These are phyloP conservation scores for Caranx melampygus DNA, from an alignment of 2,113 vertebrate genomes.

Conservation along the genomic window DNA sequence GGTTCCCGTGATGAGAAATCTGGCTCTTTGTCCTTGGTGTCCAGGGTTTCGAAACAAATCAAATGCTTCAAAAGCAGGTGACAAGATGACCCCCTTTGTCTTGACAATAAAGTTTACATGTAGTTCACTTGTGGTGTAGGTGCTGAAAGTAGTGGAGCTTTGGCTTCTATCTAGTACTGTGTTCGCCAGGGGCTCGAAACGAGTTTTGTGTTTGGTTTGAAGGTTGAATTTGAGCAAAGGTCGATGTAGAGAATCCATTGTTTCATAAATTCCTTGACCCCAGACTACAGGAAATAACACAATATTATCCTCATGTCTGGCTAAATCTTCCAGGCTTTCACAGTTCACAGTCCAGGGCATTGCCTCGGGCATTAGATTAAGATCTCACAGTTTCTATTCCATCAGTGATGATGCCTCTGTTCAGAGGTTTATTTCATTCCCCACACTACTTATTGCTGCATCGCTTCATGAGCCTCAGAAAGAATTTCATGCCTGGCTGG, in stretches of 20 bases:
- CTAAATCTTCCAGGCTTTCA: constrained; percentile 16
- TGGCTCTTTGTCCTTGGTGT: constrained; percentile 62
- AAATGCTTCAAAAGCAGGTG: constrained; percentile 18
- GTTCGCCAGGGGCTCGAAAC: constrained; percentile 5
- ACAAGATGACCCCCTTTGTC: constrained; percentile 47
- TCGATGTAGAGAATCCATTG: constrained; percentile 21
- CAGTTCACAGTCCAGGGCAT: constrained; percentile 27
- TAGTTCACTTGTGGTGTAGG: constrained; percentile 15
- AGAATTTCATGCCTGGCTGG: constrained; percentile 45
- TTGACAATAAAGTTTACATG: constrained; percentile 34
- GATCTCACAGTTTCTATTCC: constrained; percentile 40
- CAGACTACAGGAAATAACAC: constrained; percentile 23
- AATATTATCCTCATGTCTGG: constrained; percentile 38
- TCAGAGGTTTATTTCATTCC: constrained; percentile 34
- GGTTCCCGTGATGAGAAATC: constrained; percentile 47
- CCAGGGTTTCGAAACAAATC: constrained; percentile 45
- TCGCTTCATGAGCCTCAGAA: constrained; percentile 6
- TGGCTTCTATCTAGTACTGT: constrained; percentile 24
- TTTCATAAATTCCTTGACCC: constrained; percentile 34
- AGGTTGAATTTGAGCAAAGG: constrained; percentile 21
- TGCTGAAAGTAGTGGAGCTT: constrained; percentile 26
- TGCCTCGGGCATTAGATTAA: constrained; percentile 51
- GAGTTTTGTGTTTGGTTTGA: background rate
- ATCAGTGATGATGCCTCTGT: constrained; percentile 18
- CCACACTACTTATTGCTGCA: background rate